Conservation (phyloP, 2,888 invertebrate genomes). For the Drosophila colorata region DNA sequence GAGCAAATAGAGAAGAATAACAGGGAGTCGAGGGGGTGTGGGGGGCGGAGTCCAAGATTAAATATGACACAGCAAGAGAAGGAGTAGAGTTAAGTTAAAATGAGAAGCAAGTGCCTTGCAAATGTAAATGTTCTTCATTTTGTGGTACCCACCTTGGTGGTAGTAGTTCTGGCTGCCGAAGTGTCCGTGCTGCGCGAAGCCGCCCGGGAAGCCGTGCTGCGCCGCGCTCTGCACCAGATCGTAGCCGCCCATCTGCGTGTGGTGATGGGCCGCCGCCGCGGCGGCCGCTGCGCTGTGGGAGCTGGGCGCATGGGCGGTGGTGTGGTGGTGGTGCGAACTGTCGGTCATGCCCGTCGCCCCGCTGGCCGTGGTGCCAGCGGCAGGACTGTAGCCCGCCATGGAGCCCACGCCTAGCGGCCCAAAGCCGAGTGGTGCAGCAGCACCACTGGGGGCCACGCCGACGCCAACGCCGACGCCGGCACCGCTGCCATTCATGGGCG, state of each 20-base stretch:
- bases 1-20: too few species aligned
- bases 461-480: constrained; percentile 50
- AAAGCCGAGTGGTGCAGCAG: constrained; percentile 79
- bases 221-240: constrained; percentile 83
- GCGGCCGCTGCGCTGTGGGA: constrained; percentile 81
- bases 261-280: constrained; percentile 82
- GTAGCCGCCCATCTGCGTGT: constrained; percentile 83
- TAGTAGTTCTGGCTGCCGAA: constrained; percentile 85
- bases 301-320: constrained; percentile 75
- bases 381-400: constrained; percentile 85
- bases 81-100: too few species aligned
- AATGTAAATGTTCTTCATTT: background rate
- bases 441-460: constrained; percentile 38
- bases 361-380: constrained; percentile 81
- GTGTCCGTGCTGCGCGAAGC: constrained; percentile 84
- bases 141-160: constrained; percentile 82
- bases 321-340: constrained; percentile 69
- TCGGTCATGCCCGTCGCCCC: constrained; percentile 77
- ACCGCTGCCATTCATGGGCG: constrained; percentile 74
- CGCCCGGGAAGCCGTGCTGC: constrained; percentile 83
- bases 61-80: background rate
- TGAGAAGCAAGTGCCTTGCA: background rate
- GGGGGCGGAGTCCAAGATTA: too few species aligned
- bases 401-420: constrained; percentile 82
- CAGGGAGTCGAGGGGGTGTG: too few species aligned